These are phyloP conservation scores for Ptychochromis oligacanthus DNA, from an alignment of 2,113 vertebrate species.

Conservation along the genomic window DNA sequence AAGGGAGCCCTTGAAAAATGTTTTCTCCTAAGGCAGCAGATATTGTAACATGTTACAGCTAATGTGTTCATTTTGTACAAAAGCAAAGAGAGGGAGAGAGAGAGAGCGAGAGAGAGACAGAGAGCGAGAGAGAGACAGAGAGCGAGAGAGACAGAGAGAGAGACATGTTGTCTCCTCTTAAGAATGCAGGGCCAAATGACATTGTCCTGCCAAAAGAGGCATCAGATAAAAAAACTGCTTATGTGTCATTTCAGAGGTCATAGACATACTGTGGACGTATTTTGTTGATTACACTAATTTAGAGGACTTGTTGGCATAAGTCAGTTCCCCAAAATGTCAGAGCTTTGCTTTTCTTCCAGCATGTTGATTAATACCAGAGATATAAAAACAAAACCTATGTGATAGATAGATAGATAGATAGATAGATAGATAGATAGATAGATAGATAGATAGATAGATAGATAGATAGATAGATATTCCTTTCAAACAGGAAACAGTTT, in stretches of 20 bases:
- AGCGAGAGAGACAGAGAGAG: background rate
- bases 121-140: background rate
- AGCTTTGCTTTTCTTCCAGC: background rate
- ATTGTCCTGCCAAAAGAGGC: background rate
- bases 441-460: background rate
- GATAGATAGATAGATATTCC: background rate
- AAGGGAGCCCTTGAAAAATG: background rate
- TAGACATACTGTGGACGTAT: background rate
- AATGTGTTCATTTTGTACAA: background rate
- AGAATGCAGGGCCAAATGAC: background rate
- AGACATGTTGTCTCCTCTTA: background rate
- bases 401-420: background rate
- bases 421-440: slow-evolving; percentile 1
- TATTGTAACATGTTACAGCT: background rate
- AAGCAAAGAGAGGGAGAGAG: background rate
- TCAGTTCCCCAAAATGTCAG: background rate
- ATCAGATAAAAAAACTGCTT: background rate
- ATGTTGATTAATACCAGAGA: background rate
- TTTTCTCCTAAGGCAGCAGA: background rate
- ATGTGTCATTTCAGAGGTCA: background rate
- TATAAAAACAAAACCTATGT: too few relatives aligned
- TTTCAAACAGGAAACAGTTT: slow-evolving; percentile 4
- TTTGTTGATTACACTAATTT: background rate
- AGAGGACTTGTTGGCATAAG: background rate
- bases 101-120: background rate